Conservation (phyloP, 2,888 invertebrate species). For the Hetaerina titia region DNA sequence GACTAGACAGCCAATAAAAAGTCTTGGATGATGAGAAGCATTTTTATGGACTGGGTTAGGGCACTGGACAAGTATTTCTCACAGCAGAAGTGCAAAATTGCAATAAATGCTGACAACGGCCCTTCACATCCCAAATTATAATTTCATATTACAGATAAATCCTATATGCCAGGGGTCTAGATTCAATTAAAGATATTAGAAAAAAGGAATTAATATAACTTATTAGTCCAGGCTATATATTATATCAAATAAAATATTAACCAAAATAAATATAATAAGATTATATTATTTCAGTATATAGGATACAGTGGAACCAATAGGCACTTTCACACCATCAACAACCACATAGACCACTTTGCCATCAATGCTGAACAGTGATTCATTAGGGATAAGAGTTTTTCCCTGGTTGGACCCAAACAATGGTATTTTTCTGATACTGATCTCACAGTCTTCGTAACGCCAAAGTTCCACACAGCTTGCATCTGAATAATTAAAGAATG, state of each 20-base stretch:
- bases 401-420: conserved; percentile 78
- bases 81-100: no score
- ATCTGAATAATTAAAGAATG: conserved; percentile 78
- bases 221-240: no score
- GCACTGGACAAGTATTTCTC: no score
- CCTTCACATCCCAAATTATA: no score
- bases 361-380: conserved; percentile 7
- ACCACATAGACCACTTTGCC: not conserved
- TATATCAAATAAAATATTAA: not conserved
- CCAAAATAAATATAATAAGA: not conserved
- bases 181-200: no score
- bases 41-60: no score
- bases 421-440: conserved; percentile 90
- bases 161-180: no score
- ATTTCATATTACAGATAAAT: no score
- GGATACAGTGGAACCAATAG: conserved; percentile 33
- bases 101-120: no score
- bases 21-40: no score
- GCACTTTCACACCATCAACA: not conserved
- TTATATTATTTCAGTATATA: conserved; percentile 37
- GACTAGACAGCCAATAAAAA: no score
- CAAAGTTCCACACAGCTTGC: conserved; percentile 83
- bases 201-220: no score
- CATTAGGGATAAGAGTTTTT: conserved; percentile 40
- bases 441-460: conserved; percentile 86